Base-by-base conservation (phyloP, 2,888 invertebrate genomes). In the Cerceris ruficornis region DNA sequence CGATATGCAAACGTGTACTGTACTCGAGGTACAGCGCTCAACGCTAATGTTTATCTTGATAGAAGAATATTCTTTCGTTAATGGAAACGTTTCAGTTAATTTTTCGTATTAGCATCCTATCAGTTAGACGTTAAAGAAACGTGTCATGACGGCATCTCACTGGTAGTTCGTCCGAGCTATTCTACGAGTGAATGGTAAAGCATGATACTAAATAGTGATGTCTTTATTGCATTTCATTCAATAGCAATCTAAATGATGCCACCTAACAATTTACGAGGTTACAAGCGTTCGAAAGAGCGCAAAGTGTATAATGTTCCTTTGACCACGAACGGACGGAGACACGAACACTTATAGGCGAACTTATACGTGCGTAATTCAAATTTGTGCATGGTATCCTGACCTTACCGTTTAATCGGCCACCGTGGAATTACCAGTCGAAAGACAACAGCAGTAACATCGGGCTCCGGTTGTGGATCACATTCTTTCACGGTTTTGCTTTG, bases 341-440 rank as follows among this genome's bases (percentile, higher is more conserved):
- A 58, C 42, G 58, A 11, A 39, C 66, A 28, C 60, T 17, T 41
- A 17, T 66, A 41, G 43, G 49, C 17, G 5, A n/a, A 17, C 68
- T 46, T 11, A 41, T 60, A 49, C 28, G 39, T 60, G 41, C 42
- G 42, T 11, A n/a, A 49, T 49, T n/a, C 28, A 67, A 14, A 66
- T 66, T 39, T 39, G 8, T 28, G 42, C 17, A 57, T 17, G 8
- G 58, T 67, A 9, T 50, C 13, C 65, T 39, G 41, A 41, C 43
- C 88, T 89, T 88, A 89, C 89, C 88, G 88, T 86, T 71, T 54
- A 17, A 64, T 75, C 75, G 67, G 75, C 46, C 61, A 50, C 85
- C 82, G 85, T 82, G 83, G 84, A 86, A 88, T 88, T 86, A 88
- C 87, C 85, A 87, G 87, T 87, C 84, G 86, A 69, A 81, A 80